Conservation (phyloP, 2,888 invertebrate genomes). For the Drosophila mimetica region DNA sequence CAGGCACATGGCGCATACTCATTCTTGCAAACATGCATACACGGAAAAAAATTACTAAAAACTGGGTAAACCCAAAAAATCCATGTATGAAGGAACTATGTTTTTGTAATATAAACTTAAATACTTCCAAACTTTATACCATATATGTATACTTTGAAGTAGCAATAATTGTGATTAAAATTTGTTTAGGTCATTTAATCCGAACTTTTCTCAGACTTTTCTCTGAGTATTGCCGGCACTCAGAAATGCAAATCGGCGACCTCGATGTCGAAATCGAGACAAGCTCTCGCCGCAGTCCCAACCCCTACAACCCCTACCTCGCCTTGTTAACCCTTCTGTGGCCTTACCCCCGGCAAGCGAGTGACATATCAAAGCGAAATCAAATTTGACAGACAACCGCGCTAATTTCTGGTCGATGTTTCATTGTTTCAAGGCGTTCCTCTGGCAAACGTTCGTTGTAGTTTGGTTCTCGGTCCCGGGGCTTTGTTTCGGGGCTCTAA, state of each 20-base stretch:
- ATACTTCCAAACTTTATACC: too few relatives aligned
- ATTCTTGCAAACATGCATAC: not conserved
- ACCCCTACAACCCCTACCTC: constrained; percentile 7
- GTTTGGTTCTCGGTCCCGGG: constrained; percentile 5
- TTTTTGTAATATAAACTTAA: too few relatives aligned
- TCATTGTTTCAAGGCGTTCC: constrained; percentile 78
- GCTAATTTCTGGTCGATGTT: constrained; percentile 83
- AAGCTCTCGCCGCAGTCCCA: not conserved
- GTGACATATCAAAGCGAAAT: constrained; percentile 83
- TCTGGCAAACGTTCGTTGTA: constrained; percentile 42
- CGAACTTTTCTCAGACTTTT: not conserved
- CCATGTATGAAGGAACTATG: too few relatives aligned
- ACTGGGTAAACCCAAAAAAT: too few relatives aligned
- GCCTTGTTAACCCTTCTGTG: constrained; percentile 1
- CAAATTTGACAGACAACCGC: constrained; percentile 85
- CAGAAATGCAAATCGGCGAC: constrained; percentile 66
- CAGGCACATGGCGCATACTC: constrained; percentile 5
- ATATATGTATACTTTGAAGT: too few relatives aligned
- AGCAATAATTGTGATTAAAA: too few relatives aligned
- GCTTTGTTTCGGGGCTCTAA: constrained; percentile 25
- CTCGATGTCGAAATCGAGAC: constrained; percentile 19
- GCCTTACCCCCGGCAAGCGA: constrained; percentile 16
- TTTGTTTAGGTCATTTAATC: too few relatives aligned
- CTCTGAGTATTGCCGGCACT: not conserved
- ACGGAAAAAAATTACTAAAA: not conserved